Evolutionary conservation across 2,797 vertebrate species (phyloP).

Genomic region (Ispidina lecontei): DNA sequence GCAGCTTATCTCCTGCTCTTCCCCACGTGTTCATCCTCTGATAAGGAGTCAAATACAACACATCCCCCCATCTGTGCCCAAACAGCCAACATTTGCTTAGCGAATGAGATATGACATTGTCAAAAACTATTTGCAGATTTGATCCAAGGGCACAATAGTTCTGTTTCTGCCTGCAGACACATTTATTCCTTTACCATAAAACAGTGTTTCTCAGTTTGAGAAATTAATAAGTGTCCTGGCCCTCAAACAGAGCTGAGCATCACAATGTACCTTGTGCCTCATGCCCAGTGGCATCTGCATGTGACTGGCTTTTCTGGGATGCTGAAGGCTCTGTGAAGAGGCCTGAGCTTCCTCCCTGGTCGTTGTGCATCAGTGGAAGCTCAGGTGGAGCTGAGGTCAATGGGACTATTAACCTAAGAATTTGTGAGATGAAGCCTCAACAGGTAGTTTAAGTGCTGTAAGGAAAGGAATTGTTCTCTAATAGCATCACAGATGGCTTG

Average conservation of each 20-base stretch:
- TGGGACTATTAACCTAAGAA: neutral
- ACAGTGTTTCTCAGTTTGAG: neutral
- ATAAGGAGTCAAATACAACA: slow-evolving; percentile 54
- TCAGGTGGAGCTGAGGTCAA: neutral
- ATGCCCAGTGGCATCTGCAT: neutral
- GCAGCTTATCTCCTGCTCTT: slow-evolving; percentile 31
- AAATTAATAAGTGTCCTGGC: neutral
- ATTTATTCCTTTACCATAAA: neutral
- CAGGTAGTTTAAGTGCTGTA: neutral
- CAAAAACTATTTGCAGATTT: slow-evolving; percentile 50
- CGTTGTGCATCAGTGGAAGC: neutral
- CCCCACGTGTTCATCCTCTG: slow-evolving; percentile 15
- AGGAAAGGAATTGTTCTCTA: neutral
- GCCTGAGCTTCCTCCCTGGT: neutral
- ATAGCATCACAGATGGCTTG: neutral
- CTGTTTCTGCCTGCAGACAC: neutral
- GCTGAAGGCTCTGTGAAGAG: neutral
- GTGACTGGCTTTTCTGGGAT: neutral
- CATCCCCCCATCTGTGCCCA: neutral
- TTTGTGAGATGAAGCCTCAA: neutral
- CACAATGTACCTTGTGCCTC: neutral
- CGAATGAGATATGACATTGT: slow-evolving; percentile 33
- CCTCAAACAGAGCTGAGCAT: neutral
- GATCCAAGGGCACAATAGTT: slow-evolving; percentile 32
- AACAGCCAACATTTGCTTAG: slow-evolving; percentile 46